A percentile compares a stretch with the other conserved stretches of the same genome.
Conservation (phyloP, 2,888 invertebrate genomes). For the Diarsia mendica region DNA sequence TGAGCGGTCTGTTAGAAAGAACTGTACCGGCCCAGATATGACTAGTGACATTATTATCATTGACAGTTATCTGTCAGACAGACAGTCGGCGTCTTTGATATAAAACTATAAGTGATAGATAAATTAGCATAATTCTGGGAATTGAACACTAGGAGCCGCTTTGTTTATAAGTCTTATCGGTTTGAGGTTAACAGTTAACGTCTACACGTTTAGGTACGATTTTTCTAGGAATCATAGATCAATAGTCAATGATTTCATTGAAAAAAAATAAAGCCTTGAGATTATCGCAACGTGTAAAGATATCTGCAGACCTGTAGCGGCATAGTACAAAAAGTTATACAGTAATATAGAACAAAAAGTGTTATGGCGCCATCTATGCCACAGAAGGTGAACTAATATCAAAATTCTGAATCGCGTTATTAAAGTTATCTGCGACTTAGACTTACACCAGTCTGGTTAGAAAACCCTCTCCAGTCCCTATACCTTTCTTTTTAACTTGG, state of each 20-base stretch:
- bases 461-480: no score
- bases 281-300: not conserved
- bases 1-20: slow-evolving; percentile 24
- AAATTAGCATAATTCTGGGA: slow-evolving; percentile 44
- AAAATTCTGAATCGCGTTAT: no score
- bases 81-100: slow-evolving; percentile 29
- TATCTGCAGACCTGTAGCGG: not conserved
- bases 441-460: no score
- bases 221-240: slow-evolving; percentile 20
- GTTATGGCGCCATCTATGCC: no score
- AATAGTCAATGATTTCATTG: slow-evolving; percentile 40
- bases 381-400: no score
- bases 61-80: slow-evolving; percentile 24
- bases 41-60: slow-evolving; percentile 18
- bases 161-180: slow-evolving; percentile 34
- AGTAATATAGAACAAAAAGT: no score
- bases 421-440: no score
- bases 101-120: slow-evolving; percentile 2
- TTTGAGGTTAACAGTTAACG: slow-evolving; percentile 36
- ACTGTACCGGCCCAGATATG: slow-evolving; percentile 4
- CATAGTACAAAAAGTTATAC: no score
- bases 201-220: slow-evolving; percentile 37
- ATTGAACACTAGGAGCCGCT: slow-evolving; percentile 15
- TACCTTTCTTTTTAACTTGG: no score
- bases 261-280: slow-evolving; percentile 22